Evolutionary conservation across 1,140 invertebrate species (phyloP).

Genomic region (Luehdorfia chinensis): DNA sequence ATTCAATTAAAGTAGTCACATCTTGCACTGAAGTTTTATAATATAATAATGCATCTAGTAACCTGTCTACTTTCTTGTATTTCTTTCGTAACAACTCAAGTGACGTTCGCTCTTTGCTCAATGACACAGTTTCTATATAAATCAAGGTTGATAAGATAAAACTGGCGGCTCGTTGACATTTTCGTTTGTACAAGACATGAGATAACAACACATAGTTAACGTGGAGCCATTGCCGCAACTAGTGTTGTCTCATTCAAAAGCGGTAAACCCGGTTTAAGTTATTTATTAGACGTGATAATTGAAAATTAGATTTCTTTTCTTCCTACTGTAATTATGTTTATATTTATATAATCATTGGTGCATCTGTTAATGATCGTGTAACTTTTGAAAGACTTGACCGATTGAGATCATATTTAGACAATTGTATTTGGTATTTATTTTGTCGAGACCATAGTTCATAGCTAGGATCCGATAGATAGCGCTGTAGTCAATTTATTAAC

Average conservation of each 20-base stretch:
- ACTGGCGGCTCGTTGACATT: constrained; percentile 28
- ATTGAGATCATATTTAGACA: too few species aligned
- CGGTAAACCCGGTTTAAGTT: background rate
- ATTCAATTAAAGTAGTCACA: too few species aligned
- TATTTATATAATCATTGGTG: too few species aligned
- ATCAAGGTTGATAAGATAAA: constrained; percentile 62
- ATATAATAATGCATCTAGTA: background rate
- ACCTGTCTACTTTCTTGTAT: constrained; percentile 4
- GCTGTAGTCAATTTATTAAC: too few species aligned
- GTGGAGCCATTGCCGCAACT: constrained; percentile 1
- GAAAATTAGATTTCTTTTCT: background rate
- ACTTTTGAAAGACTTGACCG: too few species aligned
- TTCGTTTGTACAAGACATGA: constrained; percentile 21
- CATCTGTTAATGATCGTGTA: too few species aligned
- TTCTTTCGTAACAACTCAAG: constrained; percentile 17
- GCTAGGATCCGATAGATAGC: too few species aligned
- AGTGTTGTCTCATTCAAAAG: background rate
- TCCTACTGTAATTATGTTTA: too few species aligned
- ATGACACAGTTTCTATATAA: constrained; percentile 51
- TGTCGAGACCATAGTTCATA: too few species aligned
- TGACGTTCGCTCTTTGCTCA: constrained; percentile 23
- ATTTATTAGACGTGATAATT: background rate
- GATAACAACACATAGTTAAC: constrained; percentile 29
- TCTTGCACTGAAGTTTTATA: constrained; percentile 1
- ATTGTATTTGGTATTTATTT: too few species aligned